Evolutionary conservation across 2,888 invertebrate genomes (phyloP), one percentile per base, ranked within the genome.

Genomic region (Adelognathus sp.): DNA sequence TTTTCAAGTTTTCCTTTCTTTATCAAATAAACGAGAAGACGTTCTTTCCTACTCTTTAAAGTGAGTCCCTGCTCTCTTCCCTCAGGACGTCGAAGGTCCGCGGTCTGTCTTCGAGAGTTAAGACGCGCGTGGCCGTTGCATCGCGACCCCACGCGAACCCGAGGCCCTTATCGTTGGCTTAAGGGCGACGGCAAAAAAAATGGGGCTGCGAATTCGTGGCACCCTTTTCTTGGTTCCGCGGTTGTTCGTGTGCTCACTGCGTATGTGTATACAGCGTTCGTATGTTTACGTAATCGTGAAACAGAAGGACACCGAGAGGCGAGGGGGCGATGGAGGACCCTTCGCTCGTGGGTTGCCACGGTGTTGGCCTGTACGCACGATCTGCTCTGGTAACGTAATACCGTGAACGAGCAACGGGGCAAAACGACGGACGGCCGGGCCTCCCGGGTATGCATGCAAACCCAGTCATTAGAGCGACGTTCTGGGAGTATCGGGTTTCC

Each of bases 401-500:
- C 78, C 21, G 54, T 50, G 14, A 7, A 31, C 2, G 50, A 60
- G 33, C 60, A 60, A 60, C 56, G 50, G 60, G 27, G 71, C 24
- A 72, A 72, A 63, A 44, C 52, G 61, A 27, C 36, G 39, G 29
- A 58, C 41, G 29, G 16, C 16, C 18, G 50, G 56, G 21, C 24
- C 69, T 66, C 72, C 44, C n/a, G 56, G 50, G 31, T 61, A 60
- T 63, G 74, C 74, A 70, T 74, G 73, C 58, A 58, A 74, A 64
- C 78, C 74, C 69, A 64, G 58, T 74, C 74, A 78, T 78, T 78
- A 69, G 74, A 70, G 69, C 63, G 69, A 63, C 63, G 74, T 74
- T 71, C 71, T 67, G 72, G 72, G 70, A 74, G 64, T 78, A 78
- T 82, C 80, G 63, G 60, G 67, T 82, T 80, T 75, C 80, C 44